These are phyloP conservation scores for Amiota minor DNA, from an alignment of 2,888 invertebrate species.

Conservation along the genomic window DNA sequence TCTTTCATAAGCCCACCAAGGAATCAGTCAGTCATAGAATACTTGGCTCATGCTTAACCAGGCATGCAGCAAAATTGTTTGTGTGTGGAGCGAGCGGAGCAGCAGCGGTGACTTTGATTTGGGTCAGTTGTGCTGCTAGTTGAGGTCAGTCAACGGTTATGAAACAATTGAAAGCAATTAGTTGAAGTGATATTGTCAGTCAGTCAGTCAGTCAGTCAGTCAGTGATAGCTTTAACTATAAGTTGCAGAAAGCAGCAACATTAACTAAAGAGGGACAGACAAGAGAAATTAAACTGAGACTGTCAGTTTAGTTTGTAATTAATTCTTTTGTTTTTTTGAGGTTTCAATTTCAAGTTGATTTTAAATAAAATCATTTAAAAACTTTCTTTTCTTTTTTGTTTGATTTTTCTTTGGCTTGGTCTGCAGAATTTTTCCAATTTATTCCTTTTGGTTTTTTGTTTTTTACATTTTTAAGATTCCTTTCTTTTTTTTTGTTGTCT, in stretches of 20 bases:
- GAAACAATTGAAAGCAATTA: constrained; percentile 62
- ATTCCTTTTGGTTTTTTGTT: too few relatives aligned
- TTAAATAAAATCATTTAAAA: too few relatives aligned
- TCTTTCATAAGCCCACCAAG: constrained; percentile 33
- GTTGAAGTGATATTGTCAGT: constrained; percentile 32
- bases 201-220: neutral
- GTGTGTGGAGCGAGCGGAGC: constrained; percentile 19
- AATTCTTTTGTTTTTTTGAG: neutral
- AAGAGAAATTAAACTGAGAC: constrained; percentile 3
- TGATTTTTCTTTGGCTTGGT: too few relatives aligned
- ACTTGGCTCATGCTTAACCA: neutral
- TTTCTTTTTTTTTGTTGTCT: too few relatives aligned
- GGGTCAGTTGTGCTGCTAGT: constrained; percentile 44
- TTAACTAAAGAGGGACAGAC: constrained; percentile 5
- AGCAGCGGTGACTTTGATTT: constrained; percentile 29
- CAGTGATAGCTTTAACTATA: constrained; percentile 11
- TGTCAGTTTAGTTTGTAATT: constrained; percentile 10
- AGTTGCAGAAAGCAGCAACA: too few relatives aligned
- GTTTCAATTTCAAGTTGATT: neutral
- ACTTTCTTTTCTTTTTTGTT: too few relatives aligned
- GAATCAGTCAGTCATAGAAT: constrained; percentile 4
- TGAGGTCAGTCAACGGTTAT: constrained; percentile 54
- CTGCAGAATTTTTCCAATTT: too few relatives aligned
- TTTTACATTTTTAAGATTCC: too few relatives aligned
- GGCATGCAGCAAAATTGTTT: neutral